A percentile compares a stretch with the other conserved stretches of the same genome.
Evolutionary conservation across 2,113 vertebrate genomes (phyloP).

Genomic region (Oreotragus oreotragus): DNA sequence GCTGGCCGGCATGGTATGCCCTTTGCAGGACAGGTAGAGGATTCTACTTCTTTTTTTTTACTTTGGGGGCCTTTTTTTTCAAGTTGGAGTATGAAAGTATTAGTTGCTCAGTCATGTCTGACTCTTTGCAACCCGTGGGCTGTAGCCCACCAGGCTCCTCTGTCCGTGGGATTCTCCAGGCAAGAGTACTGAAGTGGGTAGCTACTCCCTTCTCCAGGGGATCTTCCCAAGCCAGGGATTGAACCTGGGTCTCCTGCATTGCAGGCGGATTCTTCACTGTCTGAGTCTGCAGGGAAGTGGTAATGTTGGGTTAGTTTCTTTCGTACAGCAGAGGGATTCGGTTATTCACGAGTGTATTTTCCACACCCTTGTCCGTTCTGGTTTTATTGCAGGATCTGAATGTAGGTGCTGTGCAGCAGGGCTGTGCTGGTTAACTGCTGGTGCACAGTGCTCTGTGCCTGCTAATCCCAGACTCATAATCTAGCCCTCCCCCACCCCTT

Average conservation of each 20-base stretch:
- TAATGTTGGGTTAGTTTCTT: not conserved
- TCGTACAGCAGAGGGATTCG: not conserved
- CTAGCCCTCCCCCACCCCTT: accelerated
- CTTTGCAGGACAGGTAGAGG: not conserved
- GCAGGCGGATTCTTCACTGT: not conserved
- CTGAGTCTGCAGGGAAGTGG: not conserved
- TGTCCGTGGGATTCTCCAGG: not conserved
- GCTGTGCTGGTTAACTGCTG: accelerated
- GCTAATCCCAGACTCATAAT: not conserved
- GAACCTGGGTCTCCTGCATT: accelerated
- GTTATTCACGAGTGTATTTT: accelerated
- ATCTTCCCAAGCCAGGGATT: not conserved
- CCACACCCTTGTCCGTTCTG: accelerated
- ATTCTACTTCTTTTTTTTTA: not conserved
- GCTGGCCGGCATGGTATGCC: not conserved
- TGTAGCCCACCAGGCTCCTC: not conserved
- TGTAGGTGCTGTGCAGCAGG: accelerated
- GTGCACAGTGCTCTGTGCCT: accelerated
- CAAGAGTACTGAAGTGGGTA: not conserved
- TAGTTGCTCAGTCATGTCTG: not conserved
- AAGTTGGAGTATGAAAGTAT: not conserved
- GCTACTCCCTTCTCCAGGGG: not conserved
- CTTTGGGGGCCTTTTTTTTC: not conserved
- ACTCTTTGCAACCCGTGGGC: not conserved
- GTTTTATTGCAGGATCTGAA: accelerated